Evolutionary conservation across 1,140 invertebrate genomes (phyloP), one percentile per base, ranked within the genome.

Genomic region (Atta texana): DNA sequence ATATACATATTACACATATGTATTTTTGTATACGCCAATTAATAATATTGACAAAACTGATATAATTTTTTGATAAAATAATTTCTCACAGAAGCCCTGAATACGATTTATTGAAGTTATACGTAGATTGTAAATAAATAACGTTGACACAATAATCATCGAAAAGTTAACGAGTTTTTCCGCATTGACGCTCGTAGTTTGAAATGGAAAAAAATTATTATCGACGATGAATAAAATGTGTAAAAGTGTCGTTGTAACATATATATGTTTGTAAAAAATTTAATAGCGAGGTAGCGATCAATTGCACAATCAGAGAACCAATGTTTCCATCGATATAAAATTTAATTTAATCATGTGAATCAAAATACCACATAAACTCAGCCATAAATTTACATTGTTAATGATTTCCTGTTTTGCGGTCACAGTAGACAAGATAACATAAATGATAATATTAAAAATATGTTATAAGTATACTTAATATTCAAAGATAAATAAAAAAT

Each of bases 81-180:
- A 49, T 59, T 74, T 44, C 3, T 24, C 16, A 72, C n/a, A 53
- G 24, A 44, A 34, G n/a, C 1, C 10, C 6, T 0, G 3, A 72
- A 59, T 34, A 18, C 51, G 14, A 74, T 61, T 82, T 49, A 74
- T 8, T 12, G 16, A 39, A 61, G 24, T 34, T n/a, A 8, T 18
- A 63, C 14, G 7, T 61, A 14, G 28, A 51, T 51, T 31, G 24
- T 49, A 84, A 74, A 84, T 84, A 84, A 72, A 84, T 84, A 84
- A 72, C 14, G 16, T 34, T 49, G 24, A 59, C 34, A 39, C 39
- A 74, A 74, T 59, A 49, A 16, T 21, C 3, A 18, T 84, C 14
- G 14, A 64, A 82, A 10, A 0, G 8, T 8, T 49, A 84, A 84
- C 55, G 39, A 61, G 55, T 82, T 84, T 75, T 84, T 59, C 31